phyloP scores from a whole-genome alignment of 2,113 vertebrate genomes.

The Sceloporus tristichus region DNA sequence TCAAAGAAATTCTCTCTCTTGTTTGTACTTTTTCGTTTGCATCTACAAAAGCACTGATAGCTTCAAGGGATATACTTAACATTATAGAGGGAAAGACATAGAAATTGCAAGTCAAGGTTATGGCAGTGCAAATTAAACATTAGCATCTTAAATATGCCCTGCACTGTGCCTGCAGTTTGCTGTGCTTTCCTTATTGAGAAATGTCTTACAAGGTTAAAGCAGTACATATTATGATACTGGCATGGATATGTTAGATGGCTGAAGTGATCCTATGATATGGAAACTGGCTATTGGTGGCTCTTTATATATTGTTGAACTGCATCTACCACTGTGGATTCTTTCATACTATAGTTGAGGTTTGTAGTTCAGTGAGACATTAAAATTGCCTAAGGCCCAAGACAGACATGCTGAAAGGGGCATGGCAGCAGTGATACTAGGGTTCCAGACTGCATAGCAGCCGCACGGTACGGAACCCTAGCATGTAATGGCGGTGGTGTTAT shows the following conservation, averaged over 20 bases:
- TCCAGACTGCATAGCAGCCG: no score
- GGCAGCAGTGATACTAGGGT: no score
- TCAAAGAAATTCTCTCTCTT: slow-evolving; percentile 23
- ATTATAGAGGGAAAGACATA: slow-evolving; percentile 28
- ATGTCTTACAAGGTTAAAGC: slow-evolving; percentile 2
- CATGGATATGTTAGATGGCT: not conserved
- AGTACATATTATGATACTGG: not conserved
- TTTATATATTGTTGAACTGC: not conserved
- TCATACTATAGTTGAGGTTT: no score
- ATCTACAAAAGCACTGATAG: slow-evolving; percentile 22
- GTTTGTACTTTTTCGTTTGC: slow-evolving; percentile 5
- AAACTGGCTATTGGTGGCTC: not conserved
- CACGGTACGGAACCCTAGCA: no score
- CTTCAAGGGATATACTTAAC: slow-evolving; percentile 23
- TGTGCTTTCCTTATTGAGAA: not conserved
- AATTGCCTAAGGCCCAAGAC: no score
- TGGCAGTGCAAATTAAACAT: slow-evolving; percentile 21
- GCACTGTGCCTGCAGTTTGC: not conserved
- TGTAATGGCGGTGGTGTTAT: no score
- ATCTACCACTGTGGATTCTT: not conserved
- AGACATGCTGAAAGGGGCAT: no score
- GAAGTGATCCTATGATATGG: not conserved
- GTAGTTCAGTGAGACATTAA: no score
- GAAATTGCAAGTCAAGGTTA: slow-evolving; percentile 38
- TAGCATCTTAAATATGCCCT: slow-evolving; percentile 24